Evolutionary conservation across 23 tunicate species (phyloP), one percentile per base, ranked within the genome.

Genomic region (Trididemnum clinides): DNA sequence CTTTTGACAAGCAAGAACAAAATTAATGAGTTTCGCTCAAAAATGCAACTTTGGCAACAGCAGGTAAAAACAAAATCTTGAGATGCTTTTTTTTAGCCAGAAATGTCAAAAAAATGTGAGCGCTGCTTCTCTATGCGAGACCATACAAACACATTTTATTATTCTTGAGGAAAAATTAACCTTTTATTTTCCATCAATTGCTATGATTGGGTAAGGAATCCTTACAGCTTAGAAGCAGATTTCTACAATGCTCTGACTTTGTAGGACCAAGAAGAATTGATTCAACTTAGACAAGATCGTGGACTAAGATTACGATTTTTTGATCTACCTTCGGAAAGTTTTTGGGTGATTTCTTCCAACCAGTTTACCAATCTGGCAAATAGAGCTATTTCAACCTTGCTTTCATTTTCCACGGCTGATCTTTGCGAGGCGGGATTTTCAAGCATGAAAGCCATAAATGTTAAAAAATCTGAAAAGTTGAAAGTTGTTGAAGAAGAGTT

Each of bases 321-420:
- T 23, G 62, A 38, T 75, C 62, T 75, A 35, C 81, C 81, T 23
- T 75, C 38, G 81, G 81, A 75, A 35, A 33, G 81, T 35, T 75
- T 75, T 75, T 75, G 81, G 81, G 62, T 75, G 81, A 75, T 35
- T 63, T 7, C 81, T 36, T 34, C 58, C 81, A 34, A 75, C 39
- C 31, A 75, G 81, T 75, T 75, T 44, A 28, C 81, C 38, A 37
- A 28, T 75, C 50, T 75, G 81, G 81, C 81, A 75, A 35, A 75
- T 63, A 75, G 33, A 37, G 81, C 81, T 38, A 38, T 75, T 75
- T 75, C n/a, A n/a, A n/a, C n/a, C n/a, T n/a, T n/a, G n/a, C n/a
- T n/a, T n/a, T n/a, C n/a, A n/a, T n/a, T n/a, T n/a, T n/a, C n/a
- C n/a, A n/a, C n/a, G n/a, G n/a, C n/a, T n/a, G n/a, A n/a, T n/a